Evolutionary conservation across 2,888 invertebrate species (phyloP).

Genomic region (Trissoscelio sp.): DNA sequence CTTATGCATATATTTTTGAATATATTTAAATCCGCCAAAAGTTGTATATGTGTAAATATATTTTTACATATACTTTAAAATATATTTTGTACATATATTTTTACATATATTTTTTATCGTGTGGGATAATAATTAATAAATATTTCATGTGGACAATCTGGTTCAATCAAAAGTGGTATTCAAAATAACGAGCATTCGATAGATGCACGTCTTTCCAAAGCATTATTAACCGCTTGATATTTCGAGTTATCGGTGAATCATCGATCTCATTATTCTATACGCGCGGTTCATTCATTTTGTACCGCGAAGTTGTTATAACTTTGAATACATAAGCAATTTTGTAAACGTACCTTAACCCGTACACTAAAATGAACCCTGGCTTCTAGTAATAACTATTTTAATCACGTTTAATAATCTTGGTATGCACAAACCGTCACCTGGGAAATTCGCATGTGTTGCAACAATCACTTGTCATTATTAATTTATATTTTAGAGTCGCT

Average conservation of each 20-base stretch:
- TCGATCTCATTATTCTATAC: conserved; percentile 43
- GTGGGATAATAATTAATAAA: too few relatives aligned
- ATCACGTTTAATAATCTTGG: conserved; percentile 61
- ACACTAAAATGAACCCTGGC: conserved; percentile 43
- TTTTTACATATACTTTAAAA: too few relatives aligned
- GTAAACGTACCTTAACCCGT: conserved; percentile 40
- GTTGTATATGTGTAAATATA: too few relatives aligned
- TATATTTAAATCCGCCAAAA: too few relatives aligned
- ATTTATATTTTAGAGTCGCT: conserved; percentile 62
- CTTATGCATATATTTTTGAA: too few relatives aligned
- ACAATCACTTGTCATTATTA: conserved; percentile 64
- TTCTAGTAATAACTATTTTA: conserved; percentile 57
- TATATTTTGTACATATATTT: too few relatives aligned
- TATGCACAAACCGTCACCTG: conserved; percentile 61
- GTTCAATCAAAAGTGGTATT: neutral
- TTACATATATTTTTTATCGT: too few relatives aligned
- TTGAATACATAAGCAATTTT: conserved; percentile 54
- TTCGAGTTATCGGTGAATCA: conserved; percentile 16
- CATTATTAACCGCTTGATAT: conserved; percentile 5
- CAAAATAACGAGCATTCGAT: neutral
- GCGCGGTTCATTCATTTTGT: conserved; percentile 45
- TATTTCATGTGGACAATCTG: too few relatives aligned
- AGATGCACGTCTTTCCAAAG: neutral
- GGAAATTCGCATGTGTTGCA: conserved; percentile 61
- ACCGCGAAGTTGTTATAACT: conserved; percentile 40